A percentile compares a stretch with the other conserved stretches of the same genome.
Conservation (phyloP, 2,797 vertebrate species). For the Eulemur albifrons region DNA sequence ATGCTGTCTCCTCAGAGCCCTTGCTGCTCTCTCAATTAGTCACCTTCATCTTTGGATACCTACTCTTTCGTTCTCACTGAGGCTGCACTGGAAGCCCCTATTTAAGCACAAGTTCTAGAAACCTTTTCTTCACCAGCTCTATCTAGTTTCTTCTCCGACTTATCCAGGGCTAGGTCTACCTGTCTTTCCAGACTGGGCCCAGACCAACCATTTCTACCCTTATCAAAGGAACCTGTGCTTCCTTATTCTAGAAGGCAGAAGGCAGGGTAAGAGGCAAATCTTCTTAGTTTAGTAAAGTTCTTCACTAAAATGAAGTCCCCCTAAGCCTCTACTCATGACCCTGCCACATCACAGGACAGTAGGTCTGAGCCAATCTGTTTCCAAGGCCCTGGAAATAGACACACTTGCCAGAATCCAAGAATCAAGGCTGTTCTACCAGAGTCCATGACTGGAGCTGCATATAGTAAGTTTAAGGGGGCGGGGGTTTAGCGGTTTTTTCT, state of each 20-base stretch:
- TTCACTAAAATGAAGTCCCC: background rate
- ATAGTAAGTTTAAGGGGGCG: background rate
- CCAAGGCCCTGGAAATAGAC: background rate
- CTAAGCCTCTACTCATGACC: background rate
- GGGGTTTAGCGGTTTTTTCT: background rate
- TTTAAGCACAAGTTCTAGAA: background rate
- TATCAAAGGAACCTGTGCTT: background rate
- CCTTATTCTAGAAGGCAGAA: background rate
- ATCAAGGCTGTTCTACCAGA: background rate
- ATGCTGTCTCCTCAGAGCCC: background rate
- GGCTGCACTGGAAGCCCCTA: background rate
- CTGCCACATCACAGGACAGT: background rate
- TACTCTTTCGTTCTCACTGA: background rate
- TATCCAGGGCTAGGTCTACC: background rate
- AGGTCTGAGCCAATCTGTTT: background rate
- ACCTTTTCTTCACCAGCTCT: background rate
- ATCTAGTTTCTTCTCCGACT: background rate
- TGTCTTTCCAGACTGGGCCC: background rate
- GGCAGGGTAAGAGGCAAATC: background rate
- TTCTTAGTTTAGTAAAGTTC: background rate
- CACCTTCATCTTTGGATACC: background rate
- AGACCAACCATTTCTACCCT: background rate
- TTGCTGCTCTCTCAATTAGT: background rate
- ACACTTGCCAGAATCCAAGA: background rate
- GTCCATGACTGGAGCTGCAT: background rate